A percentile compares a stretch with the other conserved stretches of the same genome.
Evolutionary conservation across 1,140 invertebrate species (phyloP).

Genomic region (Papilio polytes): DNA sequence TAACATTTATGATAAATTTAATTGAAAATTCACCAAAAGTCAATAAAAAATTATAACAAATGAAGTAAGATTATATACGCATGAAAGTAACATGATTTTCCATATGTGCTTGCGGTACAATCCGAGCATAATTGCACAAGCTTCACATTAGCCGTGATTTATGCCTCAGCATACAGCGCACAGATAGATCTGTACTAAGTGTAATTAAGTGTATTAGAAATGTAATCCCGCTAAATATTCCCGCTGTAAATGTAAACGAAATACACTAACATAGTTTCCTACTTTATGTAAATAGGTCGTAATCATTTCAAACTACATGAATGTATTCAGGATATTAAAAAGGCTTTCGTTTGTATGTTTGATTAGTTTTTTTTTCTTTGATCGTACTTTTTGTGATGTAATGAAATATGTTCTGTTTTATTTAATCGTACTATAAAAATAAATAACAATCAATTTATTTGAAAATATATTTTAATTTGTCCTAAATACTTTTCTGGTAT

Average conservation of each 20-base stretch:
- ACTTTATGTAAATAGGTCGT: not conserved
- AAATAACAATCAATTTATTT: not conserved
- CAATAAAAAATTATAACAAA: not conserved
- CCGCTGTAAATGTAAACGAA: not conserved
- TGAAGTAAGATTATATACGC: not conserved
- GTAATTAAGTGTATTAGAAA: slow-evolving; percentile 40
- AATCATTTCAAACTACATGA: not conserved
- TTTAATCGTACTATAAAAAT: not conserved
- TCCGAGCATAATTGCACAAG: slow-evolving; percentile 21
- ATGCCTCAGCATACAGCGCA: slow-evolving; percentile 33
- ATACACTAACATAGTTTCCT: not conserved
- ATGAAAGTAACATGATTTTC: slow-evolving; percentile 33
- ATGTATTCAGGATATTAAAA: too few relatives aligned
- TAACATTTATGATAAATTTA: too few relatives aligned
- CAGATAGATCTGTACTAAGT: slow-evolving; percentile 34
- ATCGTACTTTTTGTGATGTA: too few relatives aligned
- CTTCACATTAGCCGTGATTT: slow-evolving; percentile 40
- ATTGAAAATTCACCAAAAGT: too few relatives aligned
- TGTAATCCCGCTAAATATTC: slow-evolving; percentile 34
- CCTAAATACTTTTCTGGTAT: not conserved
- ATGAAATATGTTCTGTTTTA: too few relatives aligned
- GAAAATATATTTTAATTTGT: not conserved
- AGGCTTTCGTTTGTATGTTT: too few relatives aligned
- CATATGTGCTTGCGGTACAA: slow-evolving; percentile 28
- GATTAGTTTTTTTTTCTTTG: too few relatives aligned